A percentile compares a stretch with the other conserved stretches of the same genome.
phyloP scores from a whole-genome alignment of 2,797 vertebrate genomes.

The Numenius phaeopus region DNA sequence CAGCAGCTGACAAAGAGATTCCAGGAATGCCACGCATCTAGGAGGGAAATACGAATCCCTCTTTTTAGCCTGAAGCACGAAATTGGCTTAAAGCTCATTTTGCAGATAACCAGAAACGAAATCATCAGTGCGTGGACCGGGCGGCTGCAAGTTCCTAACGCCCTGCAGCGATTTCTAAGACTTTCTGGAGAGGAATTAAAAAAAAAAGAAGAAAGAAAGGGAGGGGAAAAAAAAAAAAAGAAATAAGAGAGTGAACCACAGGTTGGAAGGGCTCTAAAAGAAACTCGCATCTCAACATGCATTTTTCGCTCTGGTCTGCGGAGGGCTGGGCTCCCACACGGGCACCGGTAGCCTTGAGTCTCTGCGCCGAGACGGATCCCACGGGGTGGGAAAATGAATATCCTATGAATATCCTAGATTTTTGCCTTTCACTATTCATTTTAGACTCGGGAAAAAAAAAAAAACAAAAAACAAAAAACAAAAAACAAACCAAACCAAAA shows the following conservation, averaged over 20 bases:
- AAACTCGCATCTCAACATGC: background rate
- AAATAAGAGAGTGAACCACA: background rate
- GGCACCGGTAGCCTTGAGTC: background rate
- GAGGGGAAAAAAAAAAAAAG: background rate
- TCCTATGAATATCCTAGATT: background rate
- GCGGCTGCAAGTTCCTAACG: background rate
- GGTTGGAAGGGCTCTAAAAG: background rate
- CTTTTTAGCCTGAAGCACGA: slow-evolving; percentile 38
- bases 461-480: too few relatives aligned
- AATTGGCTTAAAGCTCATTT: slow-evolving; percentile 63
- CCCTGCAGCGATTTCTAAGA: background rate
- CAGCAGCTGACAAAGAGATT: slow-evolving; percentile 57
- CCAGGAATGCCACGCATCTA: slow-evolving; percentile 34
- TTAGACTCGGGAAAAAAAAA: background rate
- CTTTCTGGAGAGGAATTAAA: background rate
- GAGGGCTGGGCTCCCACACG: background rate
- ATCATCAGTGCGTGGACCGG: background rate
- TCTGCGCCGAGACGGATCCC: background rate
- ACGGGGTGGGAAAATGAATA: background rate
- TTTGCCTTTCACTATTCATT: background rate
- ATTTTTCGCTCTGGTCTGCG: background rate
- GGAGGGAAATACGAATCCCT: slow-evolving; percentile 50
- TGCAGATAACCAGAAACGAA: slow-evolving; percentile 51
- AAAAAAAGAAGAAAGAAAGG: too few relatives aligned
- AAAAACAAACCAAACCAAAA: background rate